Evolutionary conservation across 1,140 invertebrate genomes (phyloP).

Genomic region (Sinonovacula constricta): DNA sequence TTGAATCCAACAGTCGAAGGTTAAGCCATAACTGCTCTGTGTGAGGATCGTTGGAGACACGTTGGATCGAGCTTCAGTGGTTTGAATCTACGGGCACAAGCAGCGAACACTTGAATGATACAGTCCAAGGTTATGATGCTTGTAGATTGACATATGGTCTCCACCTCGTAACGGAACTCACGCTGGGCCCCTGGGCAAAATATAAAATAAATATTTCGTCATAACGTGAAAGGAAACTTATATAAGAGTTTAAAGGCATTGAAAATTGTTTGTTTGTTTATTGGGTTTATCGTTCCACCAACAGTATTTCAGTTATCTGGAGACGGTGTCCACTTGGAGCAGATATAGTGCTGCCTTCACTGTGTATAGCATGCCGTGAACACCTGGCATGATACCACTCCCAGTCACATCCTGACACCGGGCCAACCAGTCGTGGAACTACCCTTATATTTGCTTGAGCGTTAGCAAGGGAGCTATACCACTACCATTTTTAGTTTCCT

Average conservation of each 20-base stretch:
- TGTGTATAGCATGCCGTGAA: too few species aligned
- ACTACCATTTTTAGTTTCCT: too few species aligned
- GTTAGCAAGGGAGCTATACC: too few species aligned
- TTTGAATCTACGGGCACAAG: slow-evolving; percentile 5
- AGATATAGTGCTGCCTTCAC: not conserved
- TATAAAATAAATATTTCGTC: not conserved
- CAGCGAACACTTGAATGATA: slow-evolving; percentile 30
- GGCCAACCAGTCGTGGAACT: too few species aligned
- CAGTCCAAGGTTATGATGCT: slow-evolving; percentile 2
- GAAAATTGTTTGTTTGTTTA: not conserved
- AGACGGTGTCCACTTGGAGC: not conserved
- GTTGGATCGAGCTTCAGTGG: slow-evolving; percentile 5
- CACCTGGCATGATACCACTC: too few species aligned
- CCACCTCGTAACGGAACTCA: not conserved
- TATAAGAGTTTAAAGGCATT: not conserved
- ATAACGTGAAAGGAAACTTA: not conserved
- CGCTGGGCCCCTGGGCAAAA: slow-evolving; percentile 12
- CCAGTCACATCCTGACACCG: too few species aligned
- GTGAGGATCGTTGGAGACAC: slow-evolving; percentile 1
- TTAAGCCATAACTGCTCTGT: too few species aligned
- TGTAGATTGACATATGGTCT: not conserved
- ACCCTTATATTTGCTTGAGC: too few species aligned
- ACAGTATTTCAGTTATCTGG: too few species aligned
- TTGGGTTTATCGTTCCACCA: too few species aligned
- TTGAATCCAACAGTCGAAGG: not conserved